phyloP scores from a whole-genome alignment of 2,797 vertebrate species.

The Thripadectes ignobilis region DNA sequence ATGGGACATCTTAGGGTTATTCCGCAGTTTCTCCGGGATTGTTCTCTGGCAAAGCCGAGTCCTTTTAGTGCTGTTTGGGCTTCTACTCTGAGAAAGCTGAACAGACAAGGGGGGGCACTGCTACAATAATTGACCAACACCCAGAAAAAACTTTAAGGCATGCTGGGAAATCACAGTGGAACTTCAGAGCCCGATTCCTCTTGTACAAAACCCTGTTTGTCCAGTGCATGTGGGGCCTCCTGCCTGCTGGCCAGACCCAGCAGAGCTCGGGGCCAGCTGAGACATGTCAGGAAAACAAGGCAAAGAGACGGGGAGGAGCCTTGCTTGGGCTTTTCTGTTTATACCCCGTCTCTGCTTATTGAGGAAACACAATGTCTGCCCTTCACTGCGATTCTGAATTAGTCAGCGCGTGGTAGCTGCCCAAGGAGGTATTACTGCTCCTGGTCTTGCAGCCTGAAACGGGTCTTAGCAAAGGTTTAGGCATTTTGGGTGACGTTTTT shows the following conservation, averaged over 20 bases:
- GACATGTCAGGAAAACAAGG: slow-evolving; percentile 59
- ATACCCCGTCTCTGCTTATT: slow-evolving; percentile 5
- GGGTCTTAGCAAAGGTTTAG: background rate
- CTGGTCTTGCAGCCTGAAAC: background rate
- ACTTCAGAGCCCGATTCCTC: background rate
- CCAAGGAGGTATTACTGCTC: background rate
- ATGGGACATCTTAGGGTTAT: background rate
- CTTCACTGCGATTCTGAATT: background rate
- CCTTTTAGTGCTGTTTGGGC: background rate
- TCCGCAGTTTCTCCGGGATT: background rate
- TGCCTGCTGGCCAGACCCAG: slow-evolving; percentile 31
- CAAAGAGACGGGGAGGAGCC: slow-evolving; percentile 40
- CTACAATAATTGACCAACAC: slow-evolving; percentile 32
- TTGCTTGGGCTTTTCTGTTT: slow-evolving; percentile 16
- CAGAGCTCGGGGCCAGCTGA: slow-evolving; percentile 35
- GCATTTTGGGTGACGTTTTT: background rate
- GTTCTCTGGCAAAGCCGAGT: background rate
- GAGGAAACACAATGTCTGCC: slow-evolving; percentile 39
- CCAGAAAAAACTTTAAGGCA: slow-evolving; percentile 30
- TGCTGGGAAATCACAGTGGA: slow-evolving; percentile 28
- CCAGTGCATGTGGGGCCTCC: slow-evolving; percentile 15
- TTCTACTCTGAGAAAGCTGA: background rate
- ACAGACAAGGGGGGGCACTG: background rate
- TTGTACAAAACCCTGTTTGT: slow-evolving; percentile 47
- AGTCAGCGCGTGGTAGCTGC: background rate